phyloP scores from a whole-genome alignment of 2,888 invertebrate species.

The Xestia xanthographa region DNA sequence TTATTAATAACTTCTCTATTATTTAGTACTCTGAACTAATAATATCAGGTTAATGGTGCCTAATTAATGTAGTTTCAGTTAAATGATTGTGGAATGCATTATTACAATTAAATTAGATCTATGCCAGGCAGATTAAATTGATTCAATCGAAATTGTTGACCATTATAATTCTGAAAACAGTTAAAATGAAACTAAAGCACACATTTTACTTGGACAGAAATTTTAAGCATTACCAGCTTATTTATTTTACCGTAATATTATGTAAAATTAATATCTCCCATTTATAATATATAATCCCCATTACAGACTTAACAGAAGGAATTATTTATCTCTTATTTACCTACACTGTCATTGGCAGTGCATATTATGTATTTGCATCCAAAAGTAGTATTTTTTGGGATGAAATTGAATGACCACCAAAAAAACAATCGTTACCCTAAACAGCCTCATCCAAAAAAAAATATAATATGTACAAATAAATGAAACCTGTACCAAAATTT shows the following conservation, averaged over 20 bases:
- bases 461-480: too few relatives aligned
- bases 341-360: not conserved
- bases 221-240: not conserved
- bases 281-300: not conserved
- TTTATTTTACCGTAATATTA: not conserved
- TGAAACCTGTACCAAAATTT: too few relatives aligned
- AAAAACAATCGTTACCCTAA: too few relatives aligned
- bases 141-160: not conserved
- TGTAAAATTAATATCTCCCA: not conserved
- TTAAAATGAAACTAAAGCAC: not conserved
- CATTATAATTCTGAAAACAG: not conserved
- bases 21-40: not conserved
- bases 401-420: too few relatives aligned
- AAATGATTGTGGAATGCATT: not conserved
- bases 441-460: too few relatives aligned
- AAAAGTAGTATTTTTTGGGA: not conserved
- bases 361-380: not conserved
- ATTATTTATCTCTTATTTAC: not conserved
- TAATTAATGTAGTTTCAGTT: slow-evolving; percentile 4
- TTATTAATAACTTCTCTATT: not conserved
- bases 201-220: not conserved
- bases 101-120: slow-evolving; percentile 1
- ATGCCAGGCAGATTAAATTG: not conserved
- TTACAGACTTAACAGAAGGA: not conserved
- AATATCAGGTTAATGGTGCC: not conserved